A percentile compares a stretch with the other conserved stretches of the same genome.
phyloP scores from a whole-genome alignment of 2,888 invertebrate species.

The Amblyjoppa proteus region DNA sequence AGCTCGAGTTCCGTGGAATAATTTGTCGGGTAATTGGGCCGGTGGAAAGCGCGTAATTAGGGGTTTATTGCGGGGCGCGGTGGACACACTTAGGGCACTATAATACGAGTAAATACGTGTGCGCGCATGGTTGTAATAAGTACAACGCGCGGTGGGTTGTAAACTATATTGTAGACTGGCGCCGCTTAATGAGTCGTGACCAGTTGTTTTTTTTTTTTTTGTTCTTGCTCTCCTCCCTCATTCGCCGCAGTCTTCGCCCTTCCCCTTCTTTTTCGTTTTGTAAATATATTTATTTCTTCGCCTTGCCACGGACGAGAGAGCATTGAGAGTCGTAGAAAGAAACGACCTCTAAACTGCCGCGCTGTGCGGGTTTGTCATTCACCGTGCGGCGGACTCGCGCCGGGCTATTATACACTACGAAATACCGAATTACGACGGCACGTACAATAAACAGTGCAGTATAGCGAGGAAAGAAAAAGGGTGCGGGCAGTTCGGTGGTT shows the following conservation, averaged over 20 bases:
- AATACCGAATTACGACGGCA: conserved; percentile 5
- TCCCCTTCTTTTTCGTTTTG: conserved; percentile 28
- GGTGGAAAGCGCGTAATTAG: conserved; percentile 69
- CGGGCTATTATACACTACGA: conserved; percentile 15
- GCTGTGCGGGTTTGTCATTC: conserved; percentile 2
- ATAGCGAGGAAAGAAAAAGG: conserved; percentile 34
- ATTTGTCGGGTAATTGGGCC: conserved; percentile 69
- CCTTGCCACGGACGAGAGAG: conserved; percentile 31
- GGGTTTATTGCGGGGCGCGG: conserved; percentile 66
- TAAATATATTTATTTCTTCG: conserved; percentile 19
- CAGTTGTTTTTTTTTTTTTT: conserved; percentile 42
- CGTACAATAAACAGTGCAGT: conserved; percentile 3
- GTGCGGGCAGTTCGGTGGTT: conserved; percentile 42
- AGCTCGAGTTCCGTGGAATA: conserved; percentile 63
- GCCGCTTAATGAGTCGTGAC: conserved; percentile 70
- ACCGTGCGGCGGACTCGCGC: not conserved
- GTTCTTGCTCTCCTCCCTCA: conserved; percentile 23
- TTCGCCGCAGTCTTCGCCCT: conserved; percentile 13
- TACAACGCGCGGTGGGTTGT: conserved; percentile 51
- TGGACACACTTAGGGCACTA: conserved; percentile 59
- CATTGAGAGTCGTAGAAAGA: conserved; percentile 21
- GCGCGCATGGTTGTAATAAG: conserved; percentile 15
- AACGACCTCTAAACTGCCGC: conserved; percentile 26
- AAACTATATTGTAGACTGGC: conserved; percentile 63
- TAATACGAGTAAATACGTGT: conserved; percentile 54